Evolutionary conservation across 2,888 invertebrate genomes (phyloP), one percentile per base, ranked within the genome.

Genomic region (Limenitis arthemis): DNA sequence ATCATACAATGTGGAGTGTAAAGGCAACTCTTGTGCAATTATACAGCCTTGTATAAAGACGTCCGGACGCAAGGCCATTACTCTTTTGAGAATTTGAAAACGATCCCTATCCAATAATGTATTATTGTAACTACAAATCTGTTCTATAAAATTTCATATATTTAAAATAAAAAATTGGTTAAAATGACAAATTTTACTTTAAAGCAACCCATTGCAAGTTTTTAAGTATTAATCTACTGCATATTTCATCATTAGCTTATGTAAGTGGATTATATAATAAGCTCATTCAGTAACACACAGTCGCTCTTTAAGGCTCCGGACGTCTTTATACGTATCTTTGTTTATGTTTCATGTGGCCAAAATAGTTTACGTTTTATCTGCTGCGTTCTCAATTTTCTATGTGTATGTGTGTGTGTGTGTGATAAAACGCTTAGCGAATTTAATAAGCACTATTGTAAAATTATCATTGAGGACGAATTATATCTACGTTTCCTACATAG

Each of bases 201-300:
- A n/a, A n/a, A n/a, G n/a, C n/a, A n/a, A n/a, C n/a, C n/a, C n/a
- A n/a, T n/a, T n/a, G n/a, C 72, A 69, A 74, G 72, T 73, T 65
- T 66, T 75, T 75, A 71, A 72, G 70, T 73, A 69, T 68, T 73
- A 70, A 75, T 77, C 73, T 69, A 72, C 66, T 61, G 63, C 60
- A 53, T 52, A 64, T 83, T 79, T 80, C 79, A 71, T 75, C 75
- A 82, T 61, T 49, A 42, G 46, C 53, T 83, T 81, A 82, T 76
- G 72, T 79, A 85, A 84, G 70, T 55, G 52, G 63, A 68, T 84
- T 82, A 81, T 76, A 73, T 79, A n/a, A n/a, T n/a, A 83, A 83
- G 64, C 64, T 60, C 55, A 54, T 60, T 68, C 65, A 54, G 66
- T 20, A 72, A 71, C 71, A 72, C 72, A 73, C 70, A 71, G 73